Conservation (phyloP, 2,113 vertebrate species). For the Campylorhamphus procurvoides region DNA sequence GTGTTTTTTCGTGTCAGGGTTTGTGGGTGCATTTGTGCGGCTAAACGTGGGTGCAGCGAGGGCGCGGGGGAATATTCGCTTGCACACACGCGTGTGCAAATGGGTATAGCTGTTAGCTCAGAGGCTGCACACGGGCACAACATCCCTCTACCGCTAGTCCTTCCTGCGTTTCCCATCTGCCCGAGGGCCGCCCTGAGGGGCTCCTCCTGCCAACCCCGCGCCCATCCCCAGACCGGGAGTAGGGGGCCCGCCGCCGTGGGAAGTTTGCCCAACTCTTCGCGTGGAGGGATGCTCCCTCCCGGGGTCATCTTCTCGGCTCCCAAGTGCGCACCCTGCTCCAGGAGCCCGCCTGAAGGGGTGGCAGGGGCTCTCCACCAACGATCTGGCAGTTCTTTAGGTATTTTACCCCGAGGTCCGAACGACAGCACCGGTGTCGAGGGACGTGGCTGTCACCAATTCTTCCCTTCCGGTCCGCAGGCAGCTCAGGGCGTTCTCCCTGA, state of each 20-base stretch:
- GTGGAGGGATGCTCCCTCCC: not conserved
- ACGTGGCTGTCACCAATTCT: not conserved
- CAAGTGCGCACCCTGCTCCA: not conserved
- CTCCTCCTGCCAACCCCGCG: not conserved
- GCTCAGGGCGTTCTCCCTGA: not conserved
- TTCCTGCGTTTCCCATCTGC: not conserved
- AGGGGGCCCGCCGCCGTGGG: not conserved
- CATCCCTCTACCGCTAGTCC: not conserved
- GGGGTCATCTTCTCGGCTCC: not conserved
- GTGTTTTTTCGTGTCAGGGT: not conserved
- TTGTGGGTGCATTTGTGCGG: not conserved
- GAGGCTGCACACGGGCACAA: not conserved
- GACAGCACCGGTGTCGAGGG: not conserved
- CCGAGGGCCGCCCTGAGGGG: not conserved
- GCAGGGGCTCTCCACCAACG: not conserved
- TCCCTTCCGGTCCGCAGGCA: not conserved
- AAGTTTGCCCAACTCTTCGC: not conserved
- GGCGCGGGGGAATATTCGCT: not conserved
- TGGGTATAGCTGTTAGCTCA: not conserved
- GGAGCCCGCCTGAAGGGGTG: not conserved
- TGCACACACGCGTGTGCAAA: not conserved
- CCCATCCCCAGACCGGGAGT: not conserved
- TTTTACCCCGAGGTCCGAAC: not conserved
- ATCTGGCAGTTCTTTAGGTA: not conserved
- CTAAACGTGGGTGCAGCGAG: not conserved